Percentiles rank a stretch among this genome's conserved stretches.
Evolutionary conservation across 2,888 invertebrate genomes (phyloP).

Genomic region (Candidula unifasciata): DNA sequence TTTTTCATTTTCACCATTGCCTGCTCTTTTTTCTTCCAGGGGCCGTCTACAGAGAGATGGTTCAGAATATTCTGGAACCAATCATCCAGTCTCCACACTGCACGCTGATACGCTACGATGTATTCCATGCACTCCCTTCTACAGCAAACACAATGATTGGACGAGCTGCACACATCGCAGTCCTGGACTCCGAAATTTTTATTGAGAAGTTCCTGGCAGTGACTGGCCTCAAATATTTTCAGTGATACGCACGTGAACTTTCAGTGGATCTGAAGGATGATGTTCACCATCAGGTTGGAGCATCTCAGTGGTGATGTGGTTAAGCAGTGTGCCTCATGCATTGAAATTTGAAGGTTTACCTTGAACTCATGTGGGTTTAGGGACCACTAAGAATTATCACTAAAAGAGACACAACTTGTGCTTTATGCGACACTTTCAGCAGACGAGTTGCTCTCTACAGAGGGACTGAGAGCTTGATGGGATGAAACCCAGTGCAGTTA

Average conservation of each 20-base stretch:
- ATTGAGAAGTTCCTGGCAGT: conserved; percentile 98
- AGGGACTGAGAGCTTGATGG: no score
- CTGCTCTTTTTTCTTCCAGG: conserved; percentile 79
- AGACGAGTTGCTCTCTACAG: no score
- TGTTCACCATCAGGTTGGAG: no score
- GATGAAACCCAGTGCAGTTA: no score
- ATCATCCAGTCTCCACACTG: conserved; percentile 86
- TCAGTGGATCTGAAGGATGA: background rate
- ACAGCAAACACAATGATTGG: conserved; percentile 96
- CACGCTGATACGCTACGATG: conserved; percentile 92
- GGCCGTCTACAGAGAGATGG: conserved; percentile 88
- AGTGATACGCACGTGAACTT: conserved; percentile 50
- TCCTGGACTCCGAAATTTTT: conserved; percentile 97
- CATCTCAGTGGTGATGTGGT: no score
- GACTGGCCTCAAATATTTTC: conserved; percentile 94
- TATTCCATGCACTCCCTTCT: conserved; percentile 94
- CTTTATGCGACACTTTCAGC: no score
- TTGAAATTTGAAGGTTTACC: no score
- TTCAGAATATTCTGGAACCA: conserved; percentile 94
- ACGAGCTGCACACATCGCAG: conserved; percentile 97
- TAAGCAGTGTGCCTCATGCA: no score
- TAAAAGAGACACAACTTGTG: no score
- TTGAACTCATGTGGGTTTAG: no score
- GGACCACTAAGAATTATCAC: no score
- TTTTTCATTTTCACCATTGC: no score